phyloP scores from a whole-genome alignment of 2,113 vertebrate genomes.

The Nymphicus hollandicus region DNA sequence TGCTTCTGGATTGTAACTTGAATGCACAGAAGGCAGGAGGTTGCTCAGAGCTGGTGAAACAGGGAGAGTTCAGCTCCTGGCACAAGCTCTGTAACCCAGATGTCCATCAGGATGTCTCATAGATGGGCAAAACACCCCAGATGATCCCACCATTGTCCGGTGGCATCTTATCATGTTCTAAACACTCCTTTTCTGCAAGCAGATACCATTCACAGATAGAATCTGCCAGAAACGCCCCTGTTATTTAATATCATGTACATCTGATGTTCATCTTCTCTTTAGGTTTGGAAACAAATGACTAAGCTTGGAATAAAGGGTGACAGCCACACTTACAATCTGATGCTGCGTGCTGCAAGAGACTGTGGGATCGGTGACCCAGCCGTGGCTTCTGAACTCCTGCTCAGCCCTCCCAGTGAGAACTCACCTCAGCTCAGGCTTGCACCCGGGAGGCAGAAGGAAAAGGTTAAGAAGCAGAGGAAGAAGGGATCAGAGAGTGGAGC shows the following conservation, averaged over 20 bases:
- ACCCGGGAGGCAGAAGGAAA: not conserved
- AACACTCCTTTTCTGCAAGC: not conserved
- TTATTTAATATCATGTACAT: not conserved
- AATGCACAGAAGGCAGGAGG: rapidly evolving
- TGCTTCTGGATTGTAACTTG: not conserved
- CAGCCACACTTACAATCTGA: conserved; percentile 82
- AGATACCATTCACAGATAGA: not conserved
- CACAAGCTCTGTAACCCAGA: not conserved
- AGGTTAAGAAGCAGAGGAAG: not conserved
- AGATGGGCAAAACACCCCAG: rapidly evolving
- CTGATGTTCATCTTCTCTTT: not conserved
- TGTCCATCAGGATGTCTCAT: rapidly evolving
- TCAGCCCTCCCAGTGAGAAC: conserved; percentile 28
- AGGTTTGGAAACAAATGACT: conserved; percentile 94
- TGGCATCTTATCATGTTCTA: not conserved
- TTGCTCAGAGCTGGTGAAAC: not conserved
- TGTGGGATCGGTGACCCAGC: conserved; percentile 82
- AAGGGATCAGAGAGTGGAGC: not conserved
- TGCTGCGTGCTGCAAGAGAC: conserved; percentile 84
- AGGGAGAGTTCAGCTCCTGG: not conserved
- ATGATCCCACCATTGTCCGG: not conserved
- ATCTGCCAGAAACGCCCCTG: not conserved
- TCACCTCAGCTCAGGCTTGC: not conserved
- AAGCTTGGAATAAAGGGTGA: conserved; percentile 79
- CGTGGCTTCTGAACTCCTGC: conserved; percentile 76